A percentile compares a stretch with the other conserved stretches of the same genome.
Conservation (phyloP, 2,888 invertebrate genomes). For the Romanomermis culicivorax region DNA sequence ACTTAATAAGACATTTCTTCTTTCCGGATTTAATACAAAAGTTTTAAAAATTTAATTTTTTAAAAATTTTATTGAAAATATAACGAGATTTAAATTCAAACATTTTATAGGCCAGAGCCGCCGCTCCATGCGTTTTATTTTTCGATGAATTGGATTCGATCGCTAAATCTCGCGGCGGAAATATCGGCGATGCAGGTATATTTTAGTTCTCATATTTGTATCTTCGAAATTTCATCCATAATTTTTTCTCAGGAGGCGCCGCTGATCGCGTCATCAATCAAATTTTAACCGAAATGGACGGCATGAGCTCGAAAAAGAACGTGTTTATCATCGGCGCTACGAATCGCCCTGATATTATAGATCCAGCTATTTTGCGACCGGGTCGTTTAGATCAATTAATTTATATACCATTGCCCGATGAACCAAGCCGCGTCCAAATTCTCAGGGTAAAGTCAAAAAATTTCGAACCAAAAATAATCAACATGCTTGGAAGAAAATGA, state of each 20-base stretch:
- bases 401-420: constrained; percentile 98
- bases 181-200: constrained; percentile 68
- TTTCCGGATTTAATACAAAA: too few relatives aligned
- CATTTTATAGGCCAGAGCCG: constrained; percentile 59
- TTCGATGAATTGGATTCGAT: constrained; percentile 99
- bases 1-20: too few relatives aligned
- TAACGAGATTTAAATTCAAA: too few relatives aligned
- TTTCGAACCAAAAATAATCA: too few relatives aligned
- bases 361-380: constrained; percentile 91
- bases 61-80: too few relatives aligned
- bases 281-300: constrained; percentile 98
- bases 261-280: constrained; percentile 99
- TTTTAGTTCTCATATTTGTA: not conserved
- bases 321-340: constrained; percentile 97
- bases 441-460: too few relatives aligned
- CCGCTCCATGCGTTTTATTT: constrained; percentile 95
- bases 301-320: constrained; percentile 98
- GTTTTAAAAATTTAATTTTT: too few relatives aligned
- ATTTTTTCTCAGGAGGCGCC: constrained; percentile 47
- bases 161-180: constrained; percentile 93
- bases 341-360: constrained; percentile 79
- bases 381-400: constrained; percentile 96
- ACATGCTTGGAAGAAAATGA: too few relatives aligned
- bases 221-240: not conserved
- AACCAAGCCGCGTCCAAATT: constrained; percentile 85